Conservation (phyloP, 1,140 invertebrate species). For the Lethrus apterus region DNA sequence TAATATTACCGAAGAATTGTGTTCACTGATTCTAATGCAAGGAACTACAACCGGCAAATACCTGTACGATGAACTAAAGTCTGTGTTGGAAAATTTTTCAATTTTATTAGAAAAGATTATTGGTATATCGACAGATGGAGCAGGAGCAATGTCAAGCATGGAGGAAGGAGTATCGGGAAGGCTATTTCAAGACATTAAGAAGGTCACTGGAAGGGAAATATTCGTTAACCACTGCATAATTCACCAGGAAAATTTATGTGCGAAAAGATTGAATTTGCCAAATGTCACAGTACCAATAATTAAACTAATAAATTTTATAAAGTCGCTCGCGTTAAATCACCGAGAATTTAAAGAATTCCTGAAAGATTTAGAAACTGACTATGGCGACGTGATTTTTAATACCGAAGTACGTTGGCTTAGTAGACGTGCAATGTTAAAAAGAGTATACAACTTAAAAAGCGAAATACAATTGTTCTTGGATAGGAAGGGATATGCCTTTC, state of each 20-base stretch:
- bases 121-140: slow-evolving; percentile 31
- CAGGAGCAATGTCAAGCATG: too few species aligned
- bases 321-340: slow-evolving; percentile 19
- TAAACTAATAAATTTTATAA: slow-evolving; percentile 24
- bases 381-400: too few species aligned
- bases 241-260: slow-evolving; percentile 21
- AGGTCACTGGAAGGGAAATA: slow-evolving; percentile 30
- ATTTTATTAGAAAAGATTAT: slow-evolving; percentile 24
- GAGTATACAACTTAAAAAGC: slow-evolving; percentile 24
- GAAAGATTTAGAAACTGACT: slow-evolving; percentile 30
- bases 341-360: slow-evolving; percentile 27
- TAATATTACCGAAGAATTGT: slow-evolving; percentile 29
- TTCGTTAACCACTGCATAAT: slow-evolving; percentile 25
- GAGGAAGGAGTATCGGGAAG: slow-evolving; percentile 30
- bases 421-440: too few species aligned
- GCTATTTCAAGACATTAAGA: slow-evolving; percentile 27
- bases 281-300: slow-evolving; percentile 20
- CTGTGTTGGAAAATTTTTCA: slow-evolving; percentile 21
- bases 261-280: slow-evolving; percentile 21
- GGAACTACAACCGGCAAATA: slow-evolving; percentile 29
- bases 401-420: slow-evolving; percentile 26
- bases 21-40: slow-evolving; percentile 30
- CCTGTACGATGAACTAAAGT: slow-evolving; percentile 26
- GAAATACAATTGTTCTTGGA: slow-evolving; percentile 29
- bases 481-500: slow-evolving; percentile 21